A percentile compares a stretch with the other conserved stretches of the same genome.
Conservation (phyloP, 2,113 vertebrate genomes). For the Sinocyclocheilus rhinocerous region DNA sequence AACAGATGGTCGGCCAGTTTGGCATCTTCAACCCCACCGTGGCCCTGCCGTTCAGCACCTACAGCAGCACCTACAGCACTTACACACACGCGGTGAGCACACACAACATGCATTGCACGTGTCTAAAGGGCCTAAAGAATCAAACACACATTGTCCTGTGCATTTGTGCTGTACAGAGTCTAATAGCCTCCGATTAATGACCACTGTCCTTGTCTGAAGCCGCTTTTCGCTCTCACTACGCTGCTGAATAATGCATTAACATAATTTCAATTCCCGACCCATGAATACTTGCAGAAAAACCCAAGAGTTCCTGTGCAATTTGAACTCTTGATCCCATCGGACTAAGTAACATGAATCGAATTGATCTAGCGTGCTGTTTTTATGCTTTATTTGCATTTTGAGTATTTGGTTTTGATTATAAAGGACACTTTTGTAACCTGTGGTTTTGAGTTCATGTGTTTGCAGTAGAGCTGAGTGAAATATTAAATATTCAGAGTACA, state of each 20-base stretch:
- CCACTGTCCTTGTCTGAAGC: slow-evolving; percentile 41
- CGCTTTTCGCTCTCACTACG: not conserved
- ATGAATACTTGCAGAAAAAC: slow-evolving; percentile 49
- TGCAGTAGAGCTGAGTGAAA: not conserved
- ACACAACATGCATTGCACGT: not conserved
- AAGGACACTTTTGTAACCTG: not conserved
- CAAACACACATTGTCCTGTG: not conserved
- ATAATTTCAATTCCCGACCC: slow-evolving; percentile 51
- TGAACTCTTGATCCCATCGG: slow-evolving; percentile 47
- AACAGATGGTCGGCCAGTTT: slow-evolving; percentile 86
- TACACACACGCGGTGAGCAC: slow-evolving; percentile 80
- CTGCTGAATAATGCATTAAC: slow-evolving; percentile 55
- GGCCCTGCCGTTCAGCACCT: slow-evolving; percentile 72
- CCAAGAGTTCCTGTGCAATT: slow-evolving; percentile 46
- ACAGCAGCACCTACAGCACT: slow-evolving; percentile 79
- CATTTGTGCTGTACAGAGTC: not conserved
- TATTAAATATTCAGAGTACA: not conserved
- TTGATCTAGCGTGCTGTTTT: not conserved
- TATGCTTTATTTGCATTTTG: slow-evolving; percentile 45
- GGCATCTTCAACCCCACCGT: slow-evolving; percentile 80
- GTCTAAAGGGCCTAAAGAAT: not conserved
- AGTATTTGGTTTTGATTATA: slow-evolving; percentile 45
- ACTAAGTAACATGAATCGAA: slow-evolving; percentile 16
- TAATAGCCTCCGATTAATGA: not conserved
- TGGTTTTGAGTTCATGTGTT: not conserved